phyloP scores from a whole-genome alignment of 2,113 vertebrate genomes.

The Astur gentilis region DNA sequence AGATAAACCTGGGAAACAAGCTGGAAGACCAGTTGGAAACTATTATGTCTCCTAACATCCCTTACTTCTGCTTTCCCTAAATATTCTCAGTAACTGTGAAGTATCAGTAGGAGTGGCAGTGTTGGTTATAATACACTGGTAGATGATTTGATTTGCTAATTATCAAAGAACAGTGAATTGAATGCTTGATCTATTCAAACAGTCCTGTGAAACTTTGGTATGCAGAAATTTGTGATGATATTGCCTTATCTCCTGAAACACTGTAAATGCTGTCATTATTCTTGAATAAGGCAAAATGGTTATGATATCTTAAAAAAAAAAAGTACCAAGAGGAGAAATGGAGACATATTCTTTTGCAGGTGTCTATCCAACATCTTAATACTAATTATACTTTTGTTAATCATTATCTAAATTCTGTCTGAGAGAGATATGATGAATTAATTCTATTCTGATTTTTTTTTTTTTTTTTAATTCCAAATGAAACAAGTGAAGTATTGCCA shows the following conservation, averaged over 20 bases:
- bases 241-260: background rate
- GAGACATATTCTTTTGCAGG: background rate
- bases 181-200: background rate
- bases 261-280: background rate
- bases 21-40: background rate
- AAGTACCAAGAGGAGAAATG: background rate
- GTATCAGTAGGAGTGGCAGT: background rate
- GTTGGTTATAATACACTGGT: background rate
- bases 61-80: background rate
- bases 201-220: accelerated
- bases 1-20: background rate
- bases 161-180: background rate
- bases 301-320: background rate
- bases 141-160: background rate
- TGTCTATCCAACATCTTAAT: background rate
- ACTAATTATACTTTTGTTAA: background rate
- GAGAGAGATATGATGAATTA: background rate
- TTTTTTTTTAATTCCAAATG: background rate
- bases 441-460: background rate
- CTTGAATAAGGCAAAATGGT: background rate
- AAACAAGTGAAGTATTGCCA: background rate
- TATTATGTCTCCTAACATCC: background rate
- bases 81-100: background rate
- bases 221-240: background rate
- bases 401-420: background rate